A percentile compares a stretch with the other conserved stretches of the same genome.
phyloP scores from a whole-genome alignment of 2,113 vertebrate species.

The Cebus imitator region DNA sequence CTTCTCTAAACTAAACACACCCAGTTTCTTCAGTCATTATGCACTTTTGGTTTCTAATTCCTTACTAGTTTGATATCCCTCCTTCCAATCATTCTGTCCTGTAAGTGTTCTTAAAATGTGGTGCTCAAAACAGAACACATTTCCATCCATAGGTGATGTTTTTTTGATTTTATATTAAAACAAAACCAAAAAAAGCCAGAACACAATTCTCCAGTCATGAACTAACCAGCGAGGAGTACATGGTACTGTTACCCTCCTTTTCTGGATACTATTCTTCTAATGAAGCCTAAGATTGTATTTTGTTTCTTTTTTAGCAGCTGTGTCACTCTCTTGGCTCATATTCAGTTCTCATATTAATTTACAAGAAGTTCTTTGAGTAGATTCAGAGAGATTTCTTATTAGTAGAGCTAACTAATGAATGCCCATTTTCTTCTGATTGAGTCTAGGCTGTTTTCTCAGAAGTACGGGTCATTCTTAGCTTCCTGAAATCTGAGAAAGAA shows the following conservation, averaged over 20 bases:
- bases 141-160: no score
- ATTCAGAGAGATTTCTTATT: slow-evolving; percentile 63
- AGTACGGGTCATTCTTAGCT: slow-evolving; percentile 57
- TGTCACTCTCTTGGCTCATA: slow-evolving; percentile 62
- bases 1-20: background rate
- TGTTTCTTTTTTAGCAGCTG: slow-evolving; percentile 64
- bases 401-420: slow-evolving; percentile 64
- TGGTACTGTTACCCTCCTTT: slow-evolving; percentile 22
- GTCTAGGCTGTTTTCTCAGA: slow-evolving; percentile 61
- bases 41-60: slow-evolving; percentile 25
- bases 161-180: no score
- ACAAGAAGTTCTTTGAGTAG: slow-evolving; percentile 72
- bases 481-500: slow-evolving; percentile 61
- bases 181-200: background rate
- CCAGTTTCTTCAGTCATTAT: slow-evolving; percentile 38
- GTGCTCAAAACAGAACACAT: background rate
- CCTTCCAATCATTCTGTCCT: background rate
- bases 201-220: slow-evolving; percentile 6
- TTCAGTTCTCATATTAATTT: slow-evolving; percentile 65
- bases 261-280: slow-evolving; percentile 44
- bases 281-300: slow-evolving; percentile 57
- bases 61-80: slow-evolving; percentile 3
- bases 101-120: slow-evolving; percentile 34
- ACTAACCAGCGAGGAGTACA: slow-evolving; percentile 26
- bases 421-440: slow-evolving; percentile 53